These are phyloP conservation scores for Scaptomyza pallida DNA, from an alignment of 1,140 invertebrate species.

Conservation along the genomic window DNA sequence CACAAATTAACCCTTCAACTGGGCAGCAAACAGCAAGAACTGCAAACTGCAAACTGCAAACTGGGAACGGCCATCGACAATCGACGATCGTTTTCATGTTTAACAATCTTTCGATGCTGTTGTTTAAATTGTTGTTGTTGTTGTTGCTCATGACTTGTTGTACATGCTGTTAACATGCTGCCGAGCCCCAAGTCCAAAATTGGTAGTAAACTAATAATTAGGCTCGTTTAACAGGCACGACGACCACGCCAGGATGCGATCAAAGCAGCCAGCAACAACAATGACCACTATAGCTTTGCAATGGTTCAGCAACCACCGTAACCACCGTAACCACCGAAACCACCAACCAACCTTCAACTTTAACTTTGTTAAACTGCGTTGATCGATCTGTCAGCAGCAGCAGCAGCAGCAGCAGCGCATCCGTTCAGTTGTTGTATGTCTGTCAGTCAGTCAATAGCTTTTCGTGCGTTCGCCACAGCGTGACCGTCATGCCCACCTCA, in stretches of 20 bases:
- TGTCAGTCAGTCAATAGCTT: slow-evolving; percentile 68
- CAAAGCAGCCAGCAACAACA: slow-evolving; percentile 7
- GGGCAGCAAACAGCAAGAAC: slow-evolving; percentile 8
- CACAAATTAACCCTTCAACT: slow-evolving; percentile 66
- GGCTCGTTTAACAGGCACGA: slow-evolving; percentile 70
- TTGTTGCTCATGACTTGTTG: slow-evolving; percentile 61
- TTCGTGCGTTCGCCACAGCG: slow-evolving; percentile 75
- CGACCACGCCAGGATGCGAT: slow-evolving; percentile 40
- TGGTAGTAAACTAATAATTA: slow-evolving; percentile 80
- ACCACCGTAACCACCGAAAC: slow-evolving; percentile 18
- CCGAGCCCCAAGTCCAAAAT: slow-evolving; percentile 54
- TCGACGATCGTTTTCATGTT: slow-evolving; percentile 43
- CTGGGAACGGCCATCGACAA: slow-evolving; percentile 32
- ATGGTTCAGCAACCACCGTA: slow-evolving; percentile 35
- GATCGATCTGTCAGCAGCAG: slow-evolving; percentile 64
- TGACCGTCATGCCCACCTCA: slow-evolving; percentile 75
- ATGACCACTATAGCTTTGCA: slow-evolving; percentile 15
- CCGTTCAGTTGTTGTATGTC: slow-evolving; percentile 39
- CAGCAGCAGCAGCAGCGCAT: slow-evolving; percentile 43
- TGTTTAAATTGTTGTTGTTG: slow-evolving; percentile 19
- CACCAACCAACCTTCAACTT: slow-evolving; percentile 70
- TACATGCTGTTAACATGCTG: slow-evolving; percentile 76
- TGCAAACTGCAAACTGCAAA: slow-evolving; percentile 1
- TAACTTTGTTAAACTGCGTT: slow-evolving; percentile 49
- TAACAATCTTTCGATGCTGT: slow-evolving; percentile 5